Conservation (phyloP, 2,888 invertebrate genomes). For the Erebia aethiops region DNA sequence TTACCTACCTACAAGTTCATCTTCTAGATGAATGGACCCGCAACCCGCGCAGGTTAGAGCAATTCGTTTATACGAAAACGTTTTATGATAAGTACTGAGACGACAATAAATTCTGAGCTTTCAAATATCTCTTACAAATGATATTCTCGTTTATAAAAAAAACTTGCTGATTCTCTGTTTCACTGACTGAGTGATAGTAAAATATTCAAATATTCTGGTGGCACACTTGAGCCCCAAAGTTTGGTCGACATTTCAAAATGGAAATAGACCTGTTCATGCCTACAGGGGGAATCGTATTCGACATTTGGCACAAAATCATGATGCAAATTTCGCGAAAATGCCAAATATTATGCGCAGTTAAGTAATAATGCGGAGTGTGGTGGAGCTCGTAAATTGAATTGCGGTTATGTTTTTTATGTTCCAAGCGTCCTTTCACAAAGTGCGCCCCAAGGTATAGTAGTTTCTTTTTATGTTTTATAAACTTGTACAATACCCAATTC, state of each 20-base stretch:
- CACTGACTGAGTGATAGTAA: slow-evolving; percentile 62
- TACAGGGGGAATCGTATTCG: slow-evolving; percentile 70
- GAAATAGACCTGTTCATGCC: slow-evolving; percentile 70
- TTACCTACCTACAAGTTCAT: not conserved
- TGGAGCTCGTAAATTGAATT: slow-evolving; percentile 32
- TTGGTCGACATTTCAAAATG: slow-evolving; percentile 73
- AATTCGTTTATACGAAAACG: slow-evolving; percentile 9
- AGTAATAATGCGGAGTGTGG: slow-evolving; percentile 57
- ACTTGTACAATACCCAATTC: not conserved
- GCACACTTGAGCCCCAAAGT: slow-evolving; percentile 70
- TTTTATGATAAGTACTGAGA: slow-evolving; percentile 19
- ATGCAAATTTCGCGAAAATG: slow-evolving; percentile 67
- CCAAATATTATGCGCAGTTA: slow-evolving; percentile 62
- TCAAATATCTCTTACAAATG: slow-evolving; percentile 18
- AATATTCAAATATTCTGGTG: slow-evolving; percentile 78
- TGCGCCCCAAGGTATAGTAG: slow-evolving; percentile 1
- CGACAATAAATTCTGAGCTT: slow-evolving; percentile 17
- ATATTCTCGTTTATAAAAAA: slow-evolving; percentile 26
- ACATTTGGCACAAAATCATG: slow-evolving; percentile 71
- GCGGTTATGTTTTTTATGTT: slow-evolving; percentile 34
- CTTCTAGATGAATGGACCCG: not conserved
- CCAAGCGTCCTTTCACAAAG: slow-evolving; percentile 9
- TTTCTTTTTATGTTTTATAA: not conserved
- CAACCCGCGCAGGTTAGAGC: not conserved
- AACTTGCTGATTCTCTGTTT: slow-evolving; percentile 64